Base-by-base conservation (phyloP, 2,113 vertebrate species). In the Parus major region DNA sequence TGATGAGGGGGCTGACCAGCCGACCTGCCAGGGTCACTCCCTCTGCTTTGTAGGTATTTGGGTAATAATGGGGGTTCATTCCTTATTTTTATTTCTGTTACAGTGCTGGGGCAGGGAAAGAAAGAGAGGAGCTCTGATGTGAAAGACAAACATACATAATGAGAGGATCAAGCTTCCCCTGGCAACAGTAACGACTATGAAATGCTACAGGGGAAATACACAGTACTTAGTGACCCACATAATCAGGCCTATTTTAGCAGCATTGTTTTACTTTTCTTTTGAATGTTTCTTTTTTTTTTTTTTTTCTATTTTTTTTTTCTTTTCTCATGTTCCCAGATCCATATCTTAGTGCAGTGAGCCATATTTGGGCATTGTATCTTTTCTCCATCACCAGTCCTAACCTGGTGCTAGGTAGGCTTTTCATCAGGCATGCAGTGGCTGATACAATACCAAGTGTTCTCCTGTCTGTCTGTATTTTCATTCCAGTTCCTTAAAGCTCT, bases 121-220 rank as follows among this genome's bases (percentile, higher is more conserved):
- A 98, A 97, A 97, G 95, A 92, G 91, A 82, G 86, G 92, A 95
- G 93, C 96, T 98, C 93, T 96, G 95, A 98, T 97, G 98, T 98
- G 98, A 98, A 98, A 98, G 97, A 96, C 98, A 98, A 98, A 98
- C 98, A 98, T 97, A 97, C 97, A 97, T 97, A 98, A 98, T 98
- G 97, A 98, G 98, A 97, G 96, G 96, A 97, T 98, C 97, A 96
- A 96, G 96, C 95, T 94, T 98, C 95, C 97, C 97, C 95, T 98
- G 97, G 98, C 98, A 98, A 98, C 98, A 98, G 98, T 97, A 95
- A 95, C 97, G 68, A 96, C 86, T 97, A 98, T 97, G 97, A 97
- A 97, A 98, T 95, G 97, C 97, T 98, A 97, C 97, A 98, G 97
- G 97, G 97, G 94, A 97, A 96, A 96, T 86, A 97, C 97, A 97